These are phyloP conservation scores for Sycon ciliatum DNA, from an alignment of 37 sponge, comb jelly and placozoan species.

Conservation along the genomic window DNA sequence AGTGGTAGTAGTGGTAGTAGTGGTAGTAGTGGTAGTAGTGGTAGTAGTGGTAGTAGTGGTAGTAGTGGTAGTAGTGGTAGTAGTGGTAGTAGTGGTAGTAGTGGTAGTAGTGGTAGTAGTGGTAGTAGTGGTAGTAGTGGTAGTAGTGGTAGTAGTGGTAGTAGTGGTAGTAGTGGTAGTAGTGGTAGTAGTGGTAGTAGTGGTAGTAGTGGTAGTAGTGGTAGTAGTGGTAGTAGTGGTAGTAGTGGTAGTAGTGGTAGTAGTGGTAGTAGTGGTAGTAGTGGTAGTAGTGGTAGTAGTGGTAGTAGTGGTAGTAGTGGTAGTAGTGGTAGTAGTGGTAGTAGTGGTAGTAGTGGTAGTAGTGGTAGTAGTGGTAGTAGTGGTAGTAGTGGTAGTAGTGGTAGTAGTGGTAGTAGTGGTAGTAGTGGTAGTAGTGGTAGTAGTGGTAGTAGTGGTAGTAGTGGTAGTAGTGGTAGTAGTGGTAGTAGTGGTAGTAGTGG, in stretches of 20 bases:
- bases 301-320: conserved; percentile 9
- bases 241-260: conserved; percentile 9
- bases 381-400: conserved; percentile 9
- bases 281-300: conserved; percentile 9
- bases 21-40: conserved; percentile 9
- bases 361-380: conserved; percentile 9
- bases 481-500: conserved; percentile 9
- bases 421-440: conserved; percentile 9
- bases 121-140: conserved; percentile 9
- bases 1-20: conserved; percentile 9
- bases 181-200: conserved; percentile 9
- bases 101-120: conserved; percentile 9
- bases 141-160: conserved; percentile 8
- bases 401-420: conserved; percentile 9
- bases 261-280: conserved; percentile 8
- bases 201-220: conserved; percentile 9
- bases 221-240: conserved; percentile 9
- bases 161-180: conserved; percentile 9
- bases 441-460: conserved; percentile 8
- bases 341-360: conserved; percentile 9
- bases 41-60: conserved; percentile 9
- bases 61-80: conserved; percentile 9
- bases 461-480: conserved; percentile 9
- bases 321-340: conserved; percentile 8
- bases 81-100: conserved; percentile 8